phyloP scores from a whole-genome alignment of 2,113 vertebrate species.

The Pomatorhinus ruficollis region DNA sequence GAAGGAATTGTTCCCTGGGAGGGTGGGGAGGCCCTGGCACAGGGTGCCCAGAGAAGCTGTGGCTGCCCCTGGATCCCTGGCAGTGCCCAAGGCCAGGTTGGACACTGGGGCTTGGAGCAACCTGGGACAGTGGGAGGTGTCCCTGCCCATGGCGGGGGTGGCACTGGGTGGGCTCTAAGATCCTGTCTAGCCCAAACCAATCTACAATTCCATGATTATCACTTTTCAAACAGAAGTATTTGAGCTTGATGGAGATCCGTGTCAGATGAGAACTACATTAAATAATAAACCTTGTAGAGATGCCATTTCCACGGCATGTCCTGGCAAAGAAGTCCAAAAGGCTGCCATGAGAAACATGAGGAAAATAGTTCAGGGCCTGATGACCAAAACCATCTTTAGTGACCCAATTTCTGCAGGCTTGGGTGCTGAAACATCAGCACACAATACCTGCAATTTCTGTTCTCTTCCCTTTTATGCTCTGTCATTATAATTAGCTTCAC shows the following conservation, averaged over 20 bases:
- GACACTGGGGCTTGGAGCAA: background rate
- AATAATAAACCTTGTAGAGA: background rate
- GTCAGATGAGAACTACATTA: background rate
- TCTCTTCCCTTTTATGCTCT: background rate
- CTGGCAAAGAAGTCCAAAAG: background rate
- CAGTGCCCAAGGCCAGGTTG: background rate
- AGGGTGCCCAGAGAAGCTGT: background rate
- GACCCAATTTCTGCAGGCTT: background rate
- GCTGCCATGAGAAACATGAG: background rate
- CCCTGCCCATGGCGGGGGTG: background rate
- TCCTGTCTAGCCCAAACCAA: background rate
- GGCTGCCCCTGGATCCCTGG: background rate
- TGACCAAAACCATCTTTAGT: background rate
- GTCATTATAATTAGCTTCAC: background rate
- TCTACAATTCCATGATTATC: rapidly evolving
- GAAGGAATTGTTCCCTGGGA: background rate
- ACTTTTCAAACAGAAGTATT: background rate
- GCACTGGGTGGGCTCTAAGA: rapidly evolving
- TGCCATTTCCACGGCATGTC: background rate
- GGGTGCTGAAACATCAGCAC: background rate
- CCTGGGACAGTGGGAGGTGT: background rate
- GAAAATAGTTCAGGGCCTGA: background rate
- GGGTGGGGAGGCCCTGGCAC: background rate
- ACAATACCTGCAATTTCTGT: rapidly evolving
- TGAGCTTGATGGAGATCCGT: rapidly evolving